Evolutionary conservation across 2,797 vertebrate genomes (phyloP).

Genomic region (Nasua narica): DNA sequence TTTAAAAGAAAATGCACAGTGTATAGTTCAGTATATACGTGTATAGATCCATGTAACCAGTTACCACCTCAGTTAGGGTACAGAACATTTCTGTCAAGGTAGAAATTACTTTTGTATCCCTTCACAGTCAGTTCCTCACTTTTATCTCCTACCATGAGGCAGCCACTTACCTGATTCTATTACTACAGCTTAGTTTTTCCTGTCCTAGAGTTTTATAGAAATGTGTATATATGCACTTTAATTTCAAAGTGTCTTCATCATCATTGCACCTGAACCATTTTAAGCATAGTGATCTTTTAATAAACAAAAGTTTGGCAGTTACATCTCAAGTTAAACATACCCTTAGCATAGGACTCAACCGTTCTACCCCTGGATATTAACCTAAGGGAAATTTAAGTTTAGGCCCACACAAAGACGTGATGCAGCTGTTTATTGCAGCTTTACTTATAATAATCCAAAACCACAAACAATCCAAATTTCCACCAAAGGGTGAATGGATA

Average conservation of each 20-base stretch:
- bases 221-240: background rate
- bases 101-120: background rate
- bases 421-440: background rate
- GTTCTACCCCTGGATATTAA: background rate
- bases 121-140: background rate
- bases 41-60: background rate
- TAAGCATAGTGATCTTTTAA: constrained; percentile 9
- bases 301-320: background rate
- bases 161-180: background rate
- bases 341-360: background rate
- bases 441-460: background rate
- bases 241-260: background rate
- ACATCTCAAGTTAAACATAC: background rate
- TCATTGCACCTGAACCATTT: background rate
- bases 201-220: background rate
- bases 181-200: background rate
- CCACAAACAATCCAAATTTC: background rate
- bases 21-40: background rate
- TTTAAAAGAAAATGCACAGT: background rate
- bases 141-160: background rate
- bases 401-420: background rate
- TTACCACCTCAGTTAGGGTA: background rate
- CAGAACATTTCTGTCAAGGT: background rate
- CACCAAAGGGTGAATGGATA: background rate
- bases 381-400: background rate